Conservation (phyloP, 2,113 vertebrate species). For the Erythrolamprus reginae region DNA sequence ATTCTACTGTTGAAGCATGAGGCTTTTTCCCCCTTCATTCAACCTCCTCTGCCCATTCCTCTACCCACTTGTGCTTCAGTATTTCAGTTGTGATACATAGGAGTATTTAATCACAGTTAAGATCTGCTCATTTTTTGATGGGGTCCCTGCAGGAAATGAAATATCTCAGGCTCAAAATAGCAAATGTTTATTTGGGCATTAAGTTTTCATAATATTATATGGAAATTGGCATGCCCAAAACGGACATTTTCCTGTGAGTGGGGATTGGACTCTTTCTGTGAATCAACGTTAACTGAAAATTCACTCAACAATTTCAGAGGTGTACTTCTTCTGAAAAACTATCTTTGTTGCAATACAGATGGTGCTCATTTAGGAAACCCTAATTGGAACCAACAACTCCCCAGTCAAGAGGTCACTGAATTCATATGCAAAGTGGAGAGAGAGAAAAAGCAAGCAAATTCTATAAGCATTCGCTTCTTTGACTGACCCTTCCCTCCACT, state of each 20-base stretch:
- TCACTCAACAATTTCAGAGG: background rate
- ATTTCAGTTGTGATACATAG: slow-evolving; percentile 55
- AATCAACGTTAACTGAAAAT: background rate
- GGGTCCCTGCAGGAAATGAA: slow-evolving; percentile 7
- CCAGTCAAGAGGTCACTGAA: background rate
- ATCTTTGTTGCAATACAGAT: background rate
- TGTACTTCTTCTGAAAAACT: background rate
- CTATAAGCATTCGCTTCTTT: background rate
- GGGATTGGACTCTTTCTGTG: background rate
- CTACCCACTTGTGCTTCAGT: slow-evolving; percentile 42
- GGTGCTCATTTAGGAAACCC: background rate
- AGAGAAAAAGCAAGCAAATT: background rate
- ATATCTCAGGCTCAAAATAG: slow-evolving; percentile 22
- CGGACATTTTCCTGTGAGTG: background rate
- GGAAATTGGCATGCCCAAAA: background rate
- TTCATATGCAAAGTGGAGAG: background rate
- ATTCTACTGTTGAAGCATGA: slow-evolving; percentile 40
- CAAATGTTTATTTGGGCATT: slow-evolving; percentile 32
- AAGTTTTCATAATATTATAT: slow-evolving; percentile 7
- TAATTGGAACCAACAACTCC: background rate
- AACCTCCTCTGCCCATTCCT: background rate
- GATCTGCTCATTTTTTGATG: slow-evolving; percentile 38
- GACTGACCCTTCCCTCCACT: background rate
- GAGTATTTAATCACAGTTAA: slow-evolving; percentile 45
- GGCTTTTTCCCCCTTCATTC: background rate